Evolutionary conservation across 1,140 invertebrate genomes (phyloP).

Genomic region (Drosophila kepulauana): DNA sequence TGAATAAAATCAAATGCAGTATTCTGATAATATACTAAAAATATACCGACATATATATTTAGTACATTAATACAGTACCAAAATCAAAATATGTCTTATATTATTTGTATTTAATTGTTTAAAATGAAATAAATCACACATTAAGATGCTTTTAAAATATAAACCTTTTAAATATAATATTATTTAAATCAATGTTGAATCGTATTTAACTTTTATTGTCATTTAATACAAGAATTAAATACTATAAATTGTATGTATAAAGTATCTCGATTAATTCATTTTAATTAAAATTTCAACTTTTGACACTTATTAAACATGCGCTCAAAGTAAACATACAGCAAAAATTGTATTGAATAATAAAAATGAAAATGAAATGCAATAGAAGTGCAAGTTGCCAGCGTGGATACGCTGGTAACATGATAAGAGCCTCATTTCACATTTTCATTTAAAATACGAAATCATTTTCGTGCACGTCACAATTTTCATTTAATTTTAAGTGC

Average conservation of each 20-base stretch:
- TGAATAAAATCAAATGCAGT: no score
- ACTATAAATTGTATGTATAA: not conserved
- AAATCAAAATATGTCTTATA: no score
- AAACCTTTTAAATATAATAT: no score
- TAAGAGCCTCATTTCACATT: not conserved
- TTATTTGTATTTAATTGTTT: no score
- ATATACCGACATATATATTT: no score
- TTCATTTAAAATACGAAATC: conserved; percentile 1
- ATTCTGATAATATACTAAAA: no score
- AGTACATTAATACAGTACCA: no score
- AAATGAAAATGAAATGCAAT: not conserved
- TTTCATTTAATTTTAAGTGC: conserved; percentile 15
- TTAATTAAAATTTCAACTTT: not conserved
- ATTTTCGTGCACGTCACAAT: conserved; percentile 2
- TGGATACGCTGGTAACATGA: not conserved
- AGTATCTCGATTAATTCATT: not conserved
- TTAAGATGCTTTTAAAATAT: no score
- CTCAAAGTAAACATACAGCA: conserved; percentile 30
- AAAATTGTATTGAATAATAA: conserved; percentile 36
- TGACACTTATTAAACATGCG: not conserved
- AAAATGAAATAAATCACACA: no score
- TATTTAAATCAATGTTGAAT: no score
- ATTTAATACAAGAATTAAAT: not conserved
- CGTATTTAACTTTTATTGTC: no score
- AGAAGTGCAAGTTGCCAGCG: not conserved